A percentile compares a stretch with the other conserved stretches of the same genome.
phyloP scores from a whole-genome alignment of 2,113 vertebrate species.

The Diphyllodes magnificus region DNA sequence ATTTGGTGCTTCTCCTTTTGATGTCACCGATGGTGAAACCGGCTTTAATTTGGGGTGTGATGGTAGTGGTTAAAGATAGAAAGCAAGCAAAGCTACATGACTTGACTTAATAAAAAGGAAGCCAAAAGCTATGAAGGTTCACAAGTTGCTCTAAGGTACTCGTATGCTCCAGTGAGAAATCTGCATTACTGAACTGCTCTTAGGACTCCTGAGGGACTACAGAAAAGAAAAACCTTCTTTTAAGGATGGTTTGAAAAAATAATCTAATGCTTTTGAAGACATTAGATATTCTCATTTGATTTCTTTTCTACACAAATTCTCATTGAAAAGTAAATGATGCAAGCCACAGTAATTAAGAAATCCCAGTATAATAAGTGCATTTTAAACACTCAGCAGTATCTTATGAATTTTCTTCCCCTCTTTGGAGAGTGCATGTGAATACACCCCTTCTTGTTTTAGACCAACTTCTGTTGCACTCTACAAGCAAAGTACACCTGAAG shows the following conservation, averaged over 20 bases:
- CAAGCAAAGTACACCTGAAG: neutral
- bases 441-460: neutral
- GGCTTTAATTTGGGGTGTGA: neutral
- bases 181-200: neutral
- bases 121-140: neutral
- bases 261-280: neutral
- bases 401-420: neutral
- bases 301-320: neutral
- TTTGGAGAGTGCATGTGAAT: neutral
- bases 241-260: neutral
- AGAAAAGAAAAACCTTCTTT: neutral
- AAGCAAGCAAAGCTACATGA: neutral
- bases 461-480: neutral
- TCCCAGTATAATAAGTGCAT: neutral
- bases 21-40: neutral
- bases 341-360: neutral
- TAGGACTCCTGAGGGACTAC: neutral
- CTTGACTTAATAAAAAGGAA: neutral
- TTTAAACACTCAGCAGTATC: neutral
- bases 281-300: neutral
- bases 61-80: neutral
- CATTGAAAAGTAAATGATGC: neutral
- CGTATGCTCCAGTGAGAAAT: neutral
- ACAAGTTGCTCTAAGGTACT: neutral
- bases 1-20: neutral